phyloP scores from a whole-genome alignment of 2,113 vertebrate genomes.

The Chrysemys picta region DNA sequence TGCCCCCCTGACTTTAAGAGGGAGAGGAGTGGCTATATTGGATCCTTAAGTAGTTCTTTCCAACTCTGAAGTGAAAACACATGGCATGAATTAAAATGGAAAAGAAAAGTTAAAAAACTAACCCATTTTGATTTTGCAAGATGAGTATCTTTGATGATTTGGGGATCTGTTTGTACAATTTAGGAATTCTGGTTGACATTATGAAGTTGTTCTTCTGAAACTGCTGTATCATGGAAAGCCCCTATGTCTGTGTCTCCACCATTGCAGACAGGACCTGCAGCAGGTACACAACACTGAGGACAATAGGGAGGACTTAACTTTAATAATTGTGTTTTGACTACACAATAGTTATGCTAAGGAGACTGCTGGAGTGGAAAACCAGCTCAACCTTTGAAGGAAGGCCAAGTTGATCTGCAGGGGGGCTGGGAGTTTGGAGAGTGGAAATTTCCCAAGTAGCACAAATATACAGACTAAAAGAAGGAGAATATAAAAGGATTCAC shows the following conservation, averaged over 20 bases:
- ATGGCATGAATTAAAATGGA: background rate
- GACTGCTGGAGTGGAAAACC: background rate
- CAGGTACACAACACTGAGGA: background rate
- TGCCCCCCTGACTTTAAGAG: background rate
- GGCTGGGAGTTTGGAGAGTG: background rate
- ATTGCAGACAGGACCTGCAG: background rate
- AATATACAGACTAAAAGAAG: background rate
- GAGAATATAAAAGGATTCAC: background rate
- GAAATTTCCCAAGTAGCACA: background rate
- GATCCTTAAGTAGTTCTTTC: background rate
- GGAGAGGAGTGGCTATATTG: background rate
- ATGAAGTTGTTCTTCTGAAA: background rate
- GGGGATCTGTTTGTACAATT: background rate
- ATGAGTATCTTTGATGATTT: background rate
- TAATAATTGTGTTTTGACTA: background rate
- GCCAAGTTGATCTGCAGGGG: background rate
- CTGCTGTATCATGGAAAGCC: background rate
- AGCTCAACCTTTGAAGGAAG: background rate
- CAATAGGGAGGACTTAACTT: background rate
- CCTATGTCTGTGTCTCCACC: background rate
- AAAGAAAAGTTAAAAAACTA: background rate
- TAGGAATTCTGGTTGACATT: background rate
- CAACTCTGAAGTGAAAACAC: background rate
- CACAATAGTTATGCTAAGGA: background rate
- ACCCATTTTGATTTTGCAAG: background rate